Evolutionary conservation across 30 jellyfish, hydroid and myxozoan genomes (phyloP).

Genomic region (Phacellophora camtschatica): DNA sequence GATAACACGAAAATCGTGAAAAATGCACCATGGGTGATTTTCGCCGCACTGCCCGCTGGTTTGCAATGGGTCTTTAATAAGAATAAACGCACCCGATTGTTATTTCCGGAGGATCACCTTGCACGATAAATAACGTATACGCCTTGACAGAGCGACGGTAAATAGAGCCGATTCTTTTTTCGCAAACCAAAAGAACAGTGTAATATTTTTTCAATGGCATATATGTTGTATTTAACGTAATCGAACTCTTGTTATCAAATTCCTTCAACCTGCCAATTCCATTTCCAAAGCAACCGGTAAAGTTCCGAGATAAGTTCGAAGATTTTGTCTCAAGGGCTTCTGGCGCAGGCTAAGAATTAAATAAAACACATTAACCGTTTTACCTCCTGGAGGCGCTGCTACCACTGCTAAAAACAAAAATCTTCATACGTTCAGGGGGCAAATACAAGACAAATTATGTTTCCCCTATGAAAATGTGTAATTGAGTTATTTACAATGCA

Average conservation of each 20-base stretch:
- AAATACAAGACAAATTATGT: too few species aligned
- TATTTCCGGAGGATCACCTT: slow-evolving; percentile 77
- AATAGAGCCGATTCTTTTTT: slow-evolving; percentile 22
- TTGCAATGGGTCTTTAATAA: too few species aligned
- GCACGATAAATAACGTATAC: slow-evolving; percentile 45
- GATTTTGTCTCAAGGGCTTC: slow-evolving; percentile 8
- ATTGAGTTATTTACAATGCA: too few species aligned
- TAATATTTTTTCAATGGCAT: slow-evolving; percentile 52
- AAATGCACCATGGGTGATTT: too few species aligned
- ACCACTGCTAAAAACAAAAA: too few species aligned
- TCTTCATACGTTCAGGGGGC: too few species aligned
- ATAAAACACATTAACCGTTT: too few species aligned
- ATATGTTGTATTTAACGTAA: slow-evolving; percentile 31
- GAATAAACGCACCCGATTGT: slow-evolving; percentile 42
- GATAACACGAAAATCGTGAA: too few species aligned
- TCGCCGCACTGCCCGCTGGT: too few species aligned
- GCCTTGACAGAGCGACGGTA: slow-evolving; percentile 3
- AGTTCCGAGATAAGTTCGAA: slow-evolving; percentile 2
- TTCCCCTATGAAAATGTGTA: too few species aligned
- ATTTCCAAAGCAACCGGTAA: slow-evolving; percentile 74
- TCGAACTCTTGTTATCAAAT: not conserved
- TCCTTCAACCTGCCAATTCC: slow-evolving; percentile 64
- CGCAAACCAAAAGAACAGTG: slow-evolving; percentile 9
- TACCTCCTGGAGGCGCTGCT: too few species aligned
- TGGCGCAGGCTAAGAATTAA: not conserved